Percentiles rank a stretch among this genome's conserved stretches.
Evolutionary conservation across 92 coral and sea anemone genomes (phyloP).

Genomic region (Plumapathes pennacea): DNA sequence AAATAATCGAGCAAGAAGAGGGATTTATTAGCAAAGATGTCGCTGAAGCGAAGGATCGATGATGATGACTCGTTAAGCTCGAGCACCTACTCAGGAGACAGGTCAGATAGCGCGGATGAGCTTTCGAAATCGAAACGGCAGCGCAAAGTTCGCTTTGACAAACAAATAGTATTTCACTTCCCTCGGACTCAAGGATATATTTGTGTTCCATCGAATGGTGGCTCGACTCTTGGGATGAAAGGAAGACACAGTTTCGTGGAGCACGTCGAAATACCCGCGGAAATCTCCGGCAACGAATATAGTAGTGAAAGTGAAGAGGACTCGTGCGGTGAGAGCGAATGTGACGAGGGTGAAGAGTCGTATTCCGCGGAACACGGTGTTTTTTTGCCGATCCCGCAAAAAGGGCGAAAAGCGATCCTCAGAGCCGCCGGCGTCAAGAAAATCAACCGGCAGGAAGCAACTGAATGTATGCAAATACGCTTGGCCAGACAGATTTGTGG

Average conservation of each 20-base stretch:
- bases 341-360: conserved; percentile 35
- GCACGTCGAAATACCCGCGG: conserved; percentile 42
- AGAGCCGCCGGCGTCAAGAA: conserved; percentile 96
- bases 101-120: conserved; percentile 64
- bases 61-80: conserved; percentile 71
- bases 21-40: conserved; percentile 59
- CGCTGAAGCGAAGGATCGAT: conserved; percentile 72
- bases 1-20: too few relatives aligned
- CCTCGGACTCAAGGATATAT: conserved; percentile 95
- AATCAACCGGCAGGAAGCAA: conserved; percentile 89
- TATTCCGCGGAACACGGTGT: too few relatives aligned
- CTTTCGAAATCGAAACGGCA: conserved; percentile 50
- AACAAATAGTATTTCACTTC: conserved; percentile 84
- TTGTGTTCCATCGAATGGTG: conserved; percentile 98
- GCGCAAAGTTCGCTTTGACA: conserved; percentile 79
- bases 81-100: conserved; percentile 73
- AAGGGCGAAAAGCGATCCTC: conserved; percentile 88
- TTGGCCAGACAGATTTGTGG: conserved; percentile 95
- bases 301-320: conserved; percentile 56
- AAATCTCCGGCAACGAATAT: conserved; percentile 62
- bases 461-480: conserved; percentile 91
- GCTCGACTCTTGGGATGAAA: conserved; percentile 95
- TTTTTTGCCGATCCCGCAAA: conserved; percentile 88
- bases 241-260: conserved; percentile 83
- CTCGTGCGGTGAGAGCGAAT: conserved; percentile 42